phyloP scores from a whole-genome alignment of 1,140 invertebrate species.

The Phymastichus coffea region DNA sequence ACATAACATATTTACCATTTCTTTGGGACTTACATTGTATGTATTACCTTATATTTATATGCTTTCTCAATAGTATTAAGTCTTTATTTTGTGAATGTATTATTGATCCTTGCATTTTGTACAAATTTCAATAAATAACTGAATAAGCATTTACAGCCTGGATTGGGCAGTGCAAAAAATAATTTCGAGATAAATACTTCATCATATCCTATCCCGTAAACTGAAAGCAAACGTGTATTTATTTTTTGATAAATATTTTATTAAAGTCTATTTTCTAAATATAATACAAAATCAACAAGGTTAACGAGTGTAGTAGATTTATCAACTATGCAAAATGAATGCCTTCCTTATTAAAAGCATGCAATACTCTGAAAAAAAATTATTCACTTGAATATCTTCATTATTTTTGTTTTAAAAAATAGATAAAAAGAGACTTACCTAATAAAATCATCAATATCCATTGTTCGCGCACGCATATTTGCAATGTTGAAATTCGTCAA shows the following conservation, averaged over 20 bases:
- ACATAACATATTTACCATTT: constrained; percentile 16
- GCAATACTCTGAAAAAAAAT: constrained; percentile 65
- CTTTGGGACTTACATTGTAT: constrained; percentile 15
- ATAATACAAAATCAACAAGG: too few relatives aligned
- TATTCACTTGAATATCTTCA: not conserved
- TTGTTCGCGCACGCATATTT: constrained; percentile 82
- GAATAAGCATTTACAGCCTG: not conserved
- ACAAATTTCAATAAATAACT: constrained; percentile 24
- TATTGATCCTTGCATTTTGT: constrained; percentile 24
- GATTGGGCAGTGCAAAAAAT: not conserved
- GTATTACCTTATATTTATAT: constrained; percentile 19
- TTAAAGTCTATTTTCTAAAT: too few relatives aligned
- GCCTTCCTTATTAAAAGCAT: constrained; percentile 85
- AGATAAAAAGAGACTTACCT: constrained; percentile 55
- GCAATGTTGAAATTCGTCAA: constrained; percentile 67
- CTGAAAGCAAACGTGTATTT: too few relatives aligned
- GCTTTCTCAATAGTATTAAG: constrained; percentile 19
- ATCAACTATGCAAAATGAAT: too few relatives aligned
- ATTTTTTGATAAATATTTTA: constrained; percentile 17
- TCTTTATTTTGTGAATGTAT: constrained; percentile 24
- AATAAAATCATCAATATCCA: constrained; percentile 98
- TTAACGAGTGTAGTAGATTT: too few relatives aligned
- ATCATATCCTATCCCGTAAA: too few relatives aligned
- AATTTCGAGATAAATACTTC: too few relatives aligned
- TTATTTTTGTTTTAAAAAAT: not conserved